Base-by-base conservation (phyloP, 92 coral and sea anemone species). In the Palythoa caribaeorum region DNA sequence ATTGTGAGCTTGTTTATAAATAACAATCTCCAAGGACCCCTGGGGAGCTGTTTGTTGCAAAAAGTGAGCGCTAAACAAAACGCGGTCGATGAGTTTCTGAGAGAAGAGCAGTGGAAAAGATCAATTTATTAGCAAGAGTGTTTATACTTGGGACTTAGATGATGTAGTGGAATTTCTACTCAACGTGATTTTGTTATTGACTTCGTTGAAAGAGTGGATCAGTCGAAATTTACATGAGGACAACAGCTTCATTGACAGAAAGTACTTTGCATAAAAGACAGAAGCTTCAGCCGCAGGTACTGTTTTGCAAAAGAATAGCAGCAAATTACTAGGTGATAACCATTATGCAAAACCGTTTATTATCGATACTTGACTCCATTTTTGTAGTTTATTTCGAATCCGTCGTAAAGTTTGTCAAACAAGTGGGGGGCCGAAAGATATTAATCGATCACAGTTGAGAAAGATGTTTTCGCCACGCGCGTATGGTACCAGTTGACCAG, bases 291-390 rank as follows among this genome's bases (percentile, higher is more conserved):
- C 44, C 86, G 40, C 75, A 39, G 75, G 39, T 20, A 66, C 86
- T 81, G 74, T 81, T 80, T 81, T 65, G 86, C 86, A 81, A 81
- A 74, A 81, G 86, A 81, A 81, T 81, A 68, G 86, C 86, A 4
- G 86, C 62, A 81, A 81, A 81, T 81, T 81, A 81, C 86, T 36
- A 47, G 86, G 86, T 81, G 86, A n/a, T 66, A 66, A 48, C 86
- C 62, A 81, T 81, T 81, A 65, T 81, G 76, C 86, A 81, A 71
- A 81, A 66, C 35, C 44, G 47, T 71, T 81, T 81, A 51, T 81
- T 81, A 71, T 47, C 86, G 63, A 48, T 81, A 81, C 86, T 81
- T 81, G 86, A 81, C 75, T 80, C 86, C 35, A 39, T 40, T 81
- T 80, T 81, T 66, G 62, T 19, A 19, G 86, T 81, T 47, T 81